phyloP scores from a whole-genome alignment of 2,888 invertebrate genomes.

The Chouioia cunea region DNA sequence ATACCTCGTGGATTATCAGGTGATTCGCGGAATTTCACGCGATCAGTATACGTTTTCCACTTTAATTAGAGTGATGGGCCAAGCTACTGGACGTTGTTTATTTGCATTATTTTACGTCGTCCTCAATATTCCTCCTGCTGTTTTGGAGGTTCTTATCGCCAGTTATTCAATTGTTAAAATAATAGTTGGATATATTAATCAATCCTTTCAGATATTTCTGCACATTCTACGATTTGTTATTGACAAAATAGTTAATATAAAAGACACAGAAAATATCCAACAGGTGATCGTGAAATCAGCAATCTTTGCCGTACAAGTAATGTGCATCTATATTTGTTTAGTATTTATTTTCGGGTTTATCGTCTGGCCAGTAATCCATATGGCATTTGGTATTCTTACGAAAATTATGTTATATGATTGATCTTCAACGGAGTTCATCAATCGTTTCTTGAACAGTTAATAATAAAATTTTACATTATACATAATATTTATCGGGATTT shows the following conservation, averaged over 20 bases:
- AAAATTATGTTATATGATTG: conserved; percentile 58
- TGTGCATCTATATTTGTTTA: conserved; percentile 59
- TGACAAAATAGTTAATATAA: conserved; percentile 60
- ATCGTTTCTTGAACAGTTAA: not conserved
- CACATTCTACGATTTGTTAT: conserved; percentile 59
- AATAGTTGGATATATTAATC: too few relatives aligned
- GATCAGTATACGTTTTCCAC: conserved; percentile 60
- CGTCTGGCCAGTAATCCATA: conserved; percentile 59
- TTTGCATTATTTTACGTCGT: conserved; percentile 59
- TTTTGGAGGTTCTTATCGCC: conserved; percentile 33
- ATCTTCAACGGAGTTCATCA: conserved; percentile 26
- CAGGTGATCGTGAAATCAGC: conserved; percentile 56
- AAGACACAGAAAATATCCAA: conserved; percentile 53
- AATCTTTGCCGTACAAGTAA: conserved; percentile 58
- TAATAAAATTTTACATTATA: conserved; percentile 1
- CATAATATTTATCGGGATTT: conserved; percentile 16
- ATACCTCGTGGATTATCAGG: conserved; percentile 61
- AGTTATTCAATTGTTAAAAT: not conserved
- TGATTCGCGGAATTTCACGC: conserved; percentile 56
- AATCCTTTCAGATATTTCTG: conserved; percentile 40
- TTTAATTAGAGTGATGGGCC: conserved; percentile 60
- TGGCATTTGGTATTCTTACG: conserved; percentile 55
- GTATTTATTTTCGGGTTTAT: conserved; percentile 61
- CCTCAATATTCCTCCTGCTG: conserved; percentile 56
- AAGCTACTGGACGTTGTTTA: conserved; percentile 58